A percentile compares a stretch with the other conserved stretches of the same genome.
Evolutionary conservation across 1,140 invertebrate species (phyloP).

Genomic region (Sesamia nonagrioides): DNA sequence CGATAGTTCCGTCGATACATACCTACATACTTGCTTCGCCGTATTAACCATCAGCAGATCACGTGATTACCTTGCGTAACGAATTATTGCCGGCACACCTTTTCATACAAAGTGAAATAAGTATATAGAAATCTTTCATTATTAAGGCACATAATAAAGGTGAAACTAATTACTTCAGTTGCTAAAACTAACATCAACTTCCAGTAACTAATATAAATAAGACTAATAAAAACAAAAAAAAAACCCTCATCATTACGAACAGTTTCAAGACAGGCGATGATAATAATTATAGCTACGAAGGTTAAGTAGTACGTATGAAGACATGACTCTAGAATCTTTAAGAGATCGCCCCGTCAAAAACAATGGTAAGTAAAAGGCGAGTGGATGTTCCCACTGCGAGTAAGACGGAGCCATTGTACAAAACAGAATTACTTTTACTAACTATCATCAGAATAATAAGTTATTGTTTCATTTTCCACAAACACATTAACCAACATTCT

Average conservation of each 20-base stretch:
- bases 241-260: background rate
- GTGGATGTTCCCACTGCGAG: conserved; percentile 62
- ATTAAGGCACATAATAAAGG: conserved; percentile 64
- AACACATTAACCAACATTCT: conserved; percentile 48
- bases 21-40: conserved; percentile 63
- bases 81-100: conserved; percentile 68
- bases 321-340: conserved; percentile 24
- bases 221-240: background rate
- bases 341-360: conserved; percentile 54
- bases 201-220: background rate
- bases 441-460: conserved; percentile 52
- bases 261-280: background rate
- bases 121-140: conserved; percentile 73
- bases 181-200: conserved; percentile 51
- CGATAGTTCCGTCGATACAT: conserved; percentile 81
- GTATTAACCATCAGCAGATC: conserved; percentile 72
- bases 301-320: conserved; percentile 35
- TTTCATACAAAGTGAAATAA: conserved; percentile 73
- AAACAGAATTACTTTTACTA: conserved; percentile 63
- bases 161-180: conserved; percentile 57
- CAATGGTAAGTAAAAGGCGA: conserved; percentile 71
- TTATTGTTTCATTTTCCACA: conserved; percentile 56
- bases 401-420: conserved; percentile 47
- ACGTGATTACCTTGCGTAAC: conserved; percentile 82
- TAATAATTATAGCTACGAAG: conserved; percentile 27